Evolutionary conservation across 2,888 invertebrate species (phyloP).

Genomic region (Gnatocerus cornutus): DNA sequence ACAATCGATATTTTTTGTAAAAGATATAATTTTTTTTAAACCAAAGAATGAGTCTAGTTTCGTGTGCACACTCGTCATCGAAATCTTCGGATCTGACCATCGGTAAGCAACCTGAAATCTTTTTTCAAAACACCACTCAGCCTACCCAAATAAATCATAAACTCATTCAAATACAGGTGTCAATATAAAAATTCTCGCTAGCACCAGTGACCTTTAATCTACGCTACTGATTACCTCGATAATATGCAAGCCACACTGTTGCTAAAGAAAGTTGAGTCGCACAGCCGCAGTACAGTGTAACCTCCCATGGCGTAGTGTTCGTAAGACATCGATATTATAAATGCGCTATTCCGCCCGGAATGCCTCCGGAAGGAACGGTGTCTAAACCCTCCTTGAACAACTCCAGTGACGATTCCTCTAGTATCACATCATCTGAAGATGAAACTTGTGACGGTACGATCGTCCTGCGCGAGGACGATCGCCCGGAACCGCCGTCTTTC

Average conservation of each 20-base stretch:
- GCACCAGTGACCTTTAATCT: slow-evolving; percentile 18
- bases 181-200: too few species aligned
- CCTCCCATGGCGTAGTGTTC: slow-evolving; percentile 1
- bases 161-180: too few species aligned
- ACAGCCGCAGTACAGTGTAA: slow-evolving; percentile 33
- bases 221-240: slow-evolving; percentile 18
- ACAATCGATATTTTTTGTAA: too few species aligned
- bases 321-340: slow-evolving; percentile 24
- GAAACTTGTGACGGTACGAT: slow-evolving; percentile 20
- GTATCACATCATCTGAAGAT: slow-evolving; percentile 40
- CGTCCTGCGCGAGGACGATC: slow-evolving; percentile 28
- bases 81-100: too few species aligned
- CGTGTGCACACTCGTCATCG: too few species aligned
- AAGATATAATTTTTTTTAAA: too few species aligned
- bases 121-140: too few species aligned
- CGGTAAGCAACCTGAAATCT: too few species aligned
- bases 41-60: too few species aligned
- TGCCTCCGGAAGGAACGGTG: slow-evolving; percentile 33
- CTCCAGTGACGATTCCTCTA: slow-evolving; percentile 32
- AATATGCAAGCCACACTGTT: slow-evolving; percentile 1
- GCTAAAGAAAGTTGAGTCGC: slow-evolving; percentile 29
- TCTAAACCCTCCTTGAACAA: slow-evolving; percentile 19
- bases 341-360: slow-evolving; percentile 28
- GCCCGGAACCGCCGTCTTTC: slow-evolving; percentile 67
- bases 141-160: too few species aligned